These are phyloP conservation scores for Martes martes DNA, from an alignment of 2,113 vertebrate species.

Conservation along the genomic window DNA sequence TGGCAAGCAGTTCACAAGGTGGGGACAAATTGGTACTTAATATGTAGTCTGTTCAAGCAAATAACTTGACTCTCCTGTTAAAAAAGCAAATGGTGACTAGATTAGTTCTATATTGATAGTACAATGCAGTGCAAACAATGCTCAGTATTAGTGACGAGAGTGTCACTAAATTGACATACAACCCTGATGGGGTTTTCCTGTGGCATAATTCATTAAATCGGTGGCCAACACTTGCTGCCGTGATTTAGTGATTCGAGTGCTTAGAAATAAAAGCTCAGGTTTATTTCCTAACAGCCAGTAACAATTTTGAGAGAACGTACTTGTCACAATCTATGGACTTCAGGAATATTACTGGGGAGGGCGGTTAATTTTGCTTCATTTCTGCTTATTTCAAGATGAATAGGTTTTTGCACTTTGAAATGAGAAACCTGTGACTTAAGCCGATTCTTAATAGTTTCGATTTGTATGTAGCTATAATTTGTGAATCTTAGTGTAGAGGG, in stretches of 20 bases:
- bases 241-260: slow-evolving; percentile 45
- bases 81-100: slow-evolving; percentile 56
- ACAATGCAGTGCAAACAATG: slow-evolving; percentile 59
- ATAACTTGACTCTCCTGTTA: slow-evolving; percentile 49
- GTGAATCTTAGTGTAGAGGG: slow-evolving; percentile 73
- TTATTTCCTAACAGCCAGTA: slow-evolving; percentile 55
- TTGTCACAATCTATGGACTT: slow-evolving; percentile 57
- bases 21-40: slow-evolving; percentile 66
- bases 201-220: slow-evolving; percentile 59
- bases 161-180: slow-evolving; percentile 66
- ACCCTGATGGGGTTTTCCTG: slow-evolving; percentile 51
- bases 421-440: slow-evolving; percentile 74
- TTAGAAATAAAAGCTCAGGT: slow-evolving; percentile 66
- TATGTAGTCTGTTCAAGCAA: slow-evolving; percentile 56
- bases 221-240: slow-evolving; percentile 61
- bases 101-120: slow-evolving; percentile 47
- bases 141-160: slow-evolving; percentile 48
- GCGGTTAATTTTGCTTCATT: slow-evolving; percentile 74
- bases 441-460: slow-evolving; percentile 71
- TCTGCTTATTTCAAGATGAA: slow-evolving; percentile 67
- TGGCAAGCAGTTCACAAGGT: slow-evolving; percentile 64
- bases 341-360: slow-evolving; percentile 69
- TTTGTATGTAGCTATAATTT: slow-evolving; percentile 72
- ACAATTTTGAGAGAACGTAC: slow-evolving; percentile 51
- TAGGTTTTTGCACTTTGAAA: slow-evolving; percentile 76